Base-by-base conservation (phyloP, 2,797 vertebrate genomes). In the Spinus olivaceus region DNA sequence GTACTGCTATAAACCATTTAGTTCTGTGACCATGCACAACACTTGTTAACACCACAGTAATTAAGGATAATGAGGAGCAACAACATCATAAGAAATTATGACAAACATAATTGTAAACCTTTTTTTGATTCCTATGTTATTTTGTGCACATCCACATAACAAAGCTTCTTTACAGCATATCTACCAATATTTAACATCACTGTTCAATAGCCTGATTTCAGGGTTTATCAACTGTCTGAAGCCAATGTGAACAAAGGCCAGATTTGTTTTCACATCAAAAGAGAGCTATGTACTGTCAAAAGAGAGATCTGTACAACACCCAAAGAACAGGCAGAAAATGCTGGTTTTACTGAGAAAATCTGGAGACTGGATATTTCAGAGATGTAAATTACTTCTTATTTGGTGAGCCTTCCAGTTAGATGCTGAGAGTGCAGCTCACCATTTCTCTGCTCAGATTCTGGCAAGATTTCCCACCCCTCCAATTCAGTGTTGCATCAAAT, bases 401-500 rank as follows among this genome's bases (percentile, higher is more conserved):
- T 84, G 69, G 77, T 74, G 50, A 84, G 54, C 51, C 83, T 96
- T 79, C 57, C 53, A 88, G 81, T 73, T 46, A 61, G 57, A 90
- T 54, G 20, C 14, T 41, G 30, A 88, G 39, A 59, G 50, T 32
- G 42, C 60, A 94, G 54, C 30, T 83, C 87, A 71, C 63, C 63
- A 59, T 88, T 93, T 79, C 57, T 74, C 86, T 77, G 11, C 90
- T 94, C 65, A 91, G 90, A 96, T 18, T 70, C 53, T 16, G 27
- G 27, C 18, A 72, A 44, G 27, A 46, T 14, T 70, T 76, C 47
- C 39, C 16, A 66, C 27, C 66, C 65, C 50, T 53, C 71, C 51
- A 71, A 76, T 94, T 95, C 85, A 61, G 73, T 87, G 93, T 88
- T 39, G 1, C n/a, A 35, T 59, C 86, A 95, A 95, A 91, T 69